A percentile compares a stretch with the other conserved stretches of the same genome.
Conservation (phyloP, 2,113 vertebrate species). For the Pseudorasbora parva region DNA sequence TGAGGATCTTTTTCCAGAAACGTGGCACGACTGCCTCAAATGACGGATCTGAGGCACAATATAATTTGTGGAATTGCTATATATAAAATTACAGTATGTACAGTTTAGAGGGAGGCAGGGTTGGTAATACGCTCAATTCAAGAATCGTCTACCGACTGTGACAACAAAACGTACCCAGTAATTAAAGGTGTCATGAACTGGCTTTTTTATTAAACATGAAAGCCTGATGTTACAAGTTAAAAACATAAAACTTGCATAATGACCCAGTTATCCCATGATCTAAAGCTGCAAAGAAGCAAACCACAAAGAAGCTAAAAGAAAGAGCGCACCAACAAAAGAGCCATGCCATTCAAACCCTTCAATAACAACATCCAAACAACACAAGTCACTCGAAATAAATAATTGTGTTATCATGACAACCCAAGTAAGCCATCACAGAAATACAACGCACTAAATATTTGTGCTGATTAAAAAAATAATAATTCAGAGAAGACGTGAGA, state of each 20-base stretch:
- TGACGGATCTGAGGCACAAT: background rate
- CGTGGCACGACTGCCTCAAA: background rate
- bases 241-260: slow-evolving; percentile 13
- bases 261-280: background rate
- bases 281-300: background rate
- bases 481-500: background rate
- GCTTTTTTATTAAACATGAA: slow-evolving; percentile 9
- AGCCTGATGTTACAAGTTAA: slow-evolving; percentile 6
- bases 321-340: background rate
- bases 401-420: too few species aligned
- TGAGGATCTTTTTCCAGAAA: slow-evolving; percentile 21
- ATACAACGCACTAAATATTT: background rate
- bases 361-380: background rate
- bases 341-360: background rate
- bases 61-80: slow-evolving; percentile 31
- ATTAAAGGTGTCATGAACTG: too few species aligned
- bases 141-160: background rate
- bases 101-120: background rate
- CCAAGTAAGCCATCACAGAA: background rate
- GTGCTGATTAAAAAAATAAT: background rate
- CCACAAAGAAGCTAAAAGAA: background rate
- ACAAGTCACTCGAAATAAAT: background rate
- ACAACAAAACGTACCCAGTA: background rate
- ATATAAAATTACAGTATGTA: slow-evolving; percentile 12
- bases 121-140: background rate